Evolutionary conservation across 2,888 invertebrate species (phyloP).

Genomic region (Clitarchus hookeri): DNA sequence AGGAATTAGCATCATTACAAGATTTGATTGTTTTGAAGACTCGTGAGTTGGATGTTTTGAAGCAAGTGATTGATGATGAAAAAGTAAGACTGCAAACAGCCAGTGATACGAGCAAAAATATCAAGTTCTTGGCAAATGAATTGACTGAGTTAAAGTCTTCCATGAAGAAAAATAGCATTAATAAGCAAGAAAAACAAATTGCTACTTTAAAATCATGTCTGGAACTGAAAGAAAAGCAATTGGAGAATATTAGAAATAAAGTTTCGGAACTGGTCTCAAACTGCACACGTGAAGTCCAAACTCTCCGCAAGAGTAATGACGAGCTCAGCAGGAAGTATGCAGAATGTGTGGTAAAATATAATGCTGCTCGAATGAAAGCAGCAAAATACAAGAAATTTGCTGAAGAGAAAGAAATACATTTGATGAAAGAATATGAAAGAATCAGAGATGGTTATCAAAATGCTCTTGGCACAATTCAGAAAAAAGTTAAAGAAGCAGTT

Average conservation of each 20-base stretch:
- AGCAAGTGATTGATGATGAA: background rate
- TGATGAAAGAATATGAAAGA: background rate
- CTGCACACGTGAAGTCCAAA: background rate
- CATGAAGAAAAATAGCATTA: background rate
- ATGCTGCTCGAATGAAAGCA: background rate
- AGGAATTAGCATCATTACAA: background rate
- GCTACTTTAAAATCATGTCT: background rate
- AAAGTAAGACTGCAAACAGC: background rate
- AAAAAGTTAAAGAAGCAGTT: constrained; percentile 15
- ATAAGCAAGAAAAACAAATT: background rate
- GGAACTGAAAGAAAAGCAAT: constrained; percentile 18
- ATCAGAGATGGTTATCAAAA: constrained; percentile 11
- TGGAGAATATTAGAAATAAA: background rate
- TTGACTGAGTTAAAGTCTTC: background rate
- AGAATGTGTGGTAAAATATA: constrained; percentile 16
- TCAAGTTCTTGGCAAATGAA: constrained; percentile 1
- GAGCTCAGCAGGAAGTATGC: background rate
- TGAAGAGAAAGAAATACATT: constrained; percentile 3
- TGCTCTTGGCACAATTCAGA: background rate
- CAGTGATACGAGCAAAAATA: background rate
- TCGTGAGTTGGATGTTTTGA: background rate
- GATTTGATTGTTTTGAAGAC: constrained; percentile 5
- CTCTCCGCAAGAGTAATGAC: background rate
- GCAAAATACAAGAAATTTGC: background rate
- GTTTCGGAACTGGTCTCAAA: constrained; percentile 10